Evolutionary conservation across 1,140 invertebrate genomes (phyloP), one percentile per base, ranked within the genome.

Genomic region (Hycleus phaleratus): DNA sequence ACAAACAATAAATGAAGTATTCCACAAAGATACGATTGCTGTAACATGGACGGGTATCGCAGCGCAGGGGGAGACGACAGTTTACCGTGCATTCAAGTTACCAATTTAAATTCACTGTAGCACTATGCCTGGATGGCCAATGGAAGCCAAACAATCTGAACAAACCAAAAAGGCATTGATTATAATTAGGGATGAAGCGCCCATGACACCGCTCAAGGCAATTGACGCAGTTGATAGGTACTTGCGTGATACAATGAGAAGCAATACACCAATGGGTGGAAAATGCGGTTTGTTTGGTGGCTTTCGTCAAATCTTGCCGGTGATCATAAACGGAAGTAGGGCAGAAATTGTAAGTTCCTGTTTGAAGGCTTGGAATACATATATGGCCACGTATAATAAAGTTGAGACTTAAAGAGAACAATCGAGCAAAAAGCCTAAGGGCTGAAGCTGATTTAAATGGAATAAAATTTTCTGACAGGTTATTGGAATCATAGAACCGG

Each of bases 161-260:
- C 38, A 52, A 24, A 49, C 58, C 11, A 49, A 54, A 61, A 62
- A 58, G 11, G 47, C 53, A 12, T 44, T 53, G 44, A 26, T 72
- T 45, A 67, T 70, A n/a, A 59, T 72, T 26, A 69, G 65, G 65
- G 68, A 71, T 51, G 71, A 73, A 58, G 68, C 65, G 1, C 63
- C 66, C 3, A 71, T 71, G 68, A 45, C 65, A 8, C 64, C 60
- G n/a, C 32, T 45, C 18, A 63, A 58, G 49, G 66, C 63, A 2
- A 12, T 72, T 5, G 47, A 67, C 38, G 56, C 61, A 3, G 42
- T 65, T 4, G 63, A 69, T 51, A 50, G 53, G 46, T 59, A 59
- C 38, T 56, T 67, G 11, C 50, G 49, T 24, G 59, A 65, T 48
- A 49, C 66, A 38, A 53, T 56, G 53, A 44, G 56, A 49, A 45